A percentile compares a stretch with the other conserved stretches of the same genome.
These are phyloP conservation scores for Emydocephalus ijimae DNA, from an alignment of 2,113 vertebrate species.

Conservation along the genomic window DNA sequence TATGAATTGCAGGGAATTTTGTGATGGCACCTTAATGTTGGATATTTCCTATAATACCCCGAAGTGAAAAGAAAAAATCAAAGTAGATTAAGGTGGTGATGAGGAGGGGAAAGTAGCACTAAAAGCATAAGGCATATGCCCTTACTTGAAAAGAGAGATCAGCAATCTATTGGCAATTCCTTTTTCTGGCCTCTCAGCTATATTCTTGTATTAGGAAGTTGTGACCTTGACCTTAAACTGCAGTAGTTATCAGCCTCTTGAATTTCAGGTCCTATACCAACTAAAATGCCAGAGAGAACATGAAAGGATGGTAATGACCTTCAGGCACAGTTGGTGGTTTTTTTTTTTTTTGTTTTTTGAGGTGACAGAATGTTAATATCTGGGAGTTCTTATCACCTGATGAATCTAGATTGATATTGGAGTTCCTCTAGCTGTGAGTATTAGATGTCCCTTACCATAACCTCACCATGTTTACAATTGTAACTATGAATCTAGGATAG, in stretches of 20 bases:
- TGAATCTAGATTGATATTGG: not conserved
- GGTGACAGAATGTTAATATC: not conserved
- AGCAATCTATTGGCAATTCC: not conserved
- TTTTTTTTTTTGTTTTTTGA: not conserved
- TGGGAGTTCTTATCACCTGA: not conserved
- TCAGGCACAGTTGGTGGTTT: not conserved
- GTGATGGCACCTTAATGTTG: not conserved
- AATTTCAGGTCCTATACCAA: not conserved
- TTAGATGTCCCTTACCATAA: not conserved
- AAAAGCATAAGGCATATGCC: not conserved
- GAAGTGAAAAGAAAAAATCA: not conserved
- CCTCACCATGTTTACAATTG: not conserved
- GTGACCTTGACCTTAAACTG: not conserved
- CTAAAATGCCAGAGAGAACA: not conserved
- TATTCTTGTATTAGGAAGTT: not conserved
- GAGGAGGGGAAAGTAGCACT: not conserved
- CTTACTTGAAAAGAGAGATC: not conserved
- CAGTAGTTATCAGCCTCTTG: not conserved
- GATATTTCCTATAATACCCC: not conserved
- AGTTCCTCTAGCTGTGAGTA: not conserved
- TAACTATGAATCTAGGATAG: not conserved
- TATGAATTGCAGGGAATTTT: not conserved
- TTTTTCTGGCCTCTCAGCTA: not conserved
- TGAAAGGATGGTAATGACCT: not conserved
- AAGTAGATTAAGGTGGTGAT: not conserved